Conservation (phyloP, 2,113 vertebrate species). For the Mesembrinibis cayennensis region DNA sequence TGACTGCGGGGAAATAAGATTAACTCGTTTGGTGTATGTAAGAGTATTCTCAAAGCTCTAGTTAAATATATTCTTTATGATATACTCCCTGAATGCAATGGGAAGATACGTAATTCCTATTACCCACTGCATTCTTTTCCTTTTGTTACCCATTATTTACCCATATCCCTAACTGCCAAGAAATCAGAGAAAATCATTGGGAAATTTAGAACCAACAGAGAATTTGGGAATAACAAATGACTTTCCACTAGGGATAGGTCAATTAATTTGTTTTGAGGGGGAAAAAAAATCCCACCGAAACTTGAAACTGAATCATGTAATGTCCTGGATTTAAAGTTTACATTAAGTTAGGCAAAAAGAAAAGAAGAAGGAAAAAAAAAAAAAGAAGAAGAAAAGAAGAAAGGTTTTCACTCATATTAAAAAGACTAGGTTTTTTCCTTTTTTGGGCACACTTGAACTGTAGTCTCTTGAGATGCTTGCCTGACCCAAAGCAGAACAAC, state of each 20-base stretch:
- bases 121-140: neutral
- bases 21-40: neutral
- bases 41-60: neutral
- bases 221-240: neutral
- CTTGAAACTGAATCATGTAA: neutral
- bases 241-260: neutral
- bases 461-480: neutral
- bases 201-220: neutral
- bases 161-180: neutral
- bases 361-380: neutral
- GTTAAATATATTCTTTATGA: neutral
- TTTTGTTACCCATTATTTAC: neutral
- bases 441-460: neutral
- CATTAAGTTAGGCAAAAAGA: neutral
- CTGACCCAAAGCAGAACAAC: slow-evolving; percentile 43
- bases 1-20: neutral
- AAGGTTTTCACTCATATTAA: neutral
- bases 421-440: neutral
- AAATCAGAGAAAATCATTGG: neutral
- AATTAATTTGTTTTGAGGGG: neutral
- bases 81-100: neutral
- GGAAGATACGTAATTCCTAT: neutral
- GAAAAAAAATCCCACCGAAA: neutral
- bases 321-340: neutral
- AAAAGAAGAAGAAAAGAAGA: neutral